Evolutionary conservation across 2,888 invertebrate species (phyloP).

Genomic region (Agrilus cyanescens): DNA sequence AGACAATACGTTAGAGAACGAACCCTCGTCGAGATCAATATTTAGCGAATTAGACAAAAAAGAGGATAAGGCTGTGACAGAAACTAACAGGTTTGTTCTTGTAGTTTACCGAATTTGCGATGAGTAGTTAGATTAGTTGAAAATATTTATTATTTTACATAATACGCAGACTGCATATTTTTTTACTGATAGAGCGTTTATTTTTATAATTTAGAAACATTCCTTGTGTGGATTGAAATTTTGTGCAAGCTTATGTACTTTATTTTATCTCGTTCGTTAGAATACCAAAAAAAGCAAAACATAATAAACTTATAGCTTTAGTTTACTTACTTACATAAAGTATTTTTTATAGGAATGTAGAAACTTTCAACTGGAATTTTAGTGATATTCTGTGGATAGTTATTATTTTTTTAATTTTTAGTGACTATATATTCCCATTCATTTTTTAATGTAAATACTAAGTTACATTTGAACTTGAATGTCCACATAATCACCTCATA

Average conservation of each 20-base stretch:
- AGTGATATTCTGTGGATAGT: background rate
- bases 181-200: too few species aligned
- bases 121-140: background rate
- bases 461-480: too few species aligned
- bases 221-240: background rate
- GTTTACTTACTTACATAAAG: background rate
- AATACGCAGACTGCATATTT: too few species aligned
- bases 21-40: slow-evolving; percentile 20
- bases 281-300: too few species aligned
- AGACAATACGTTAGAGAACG: slow-evolving; percentile 27
- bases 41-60: slow-evolving; percentile 25
- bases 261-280: too few species aligned
- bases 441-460: too few species aligned
- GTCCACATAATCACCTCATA: too few species aligned
- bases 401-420: background rate
- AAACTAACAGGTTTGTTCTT: slow-evolving; percentile 14
- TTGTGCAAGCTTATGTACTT: too few species aligned
- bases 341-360: background rate
- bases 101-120: background rate
- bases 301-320: background rate
- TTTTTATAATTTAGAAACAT: too few species aligned
- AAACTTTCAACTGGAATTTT: background rate
- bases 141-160: too few species aligned
- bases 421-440: too few species aligned
- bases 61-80: slow-evolving; percentile 21